phyloP scores from a whole-genome alignment of 2,113 vertebrate species.

The Orthonyx spaldingii region DNA sequence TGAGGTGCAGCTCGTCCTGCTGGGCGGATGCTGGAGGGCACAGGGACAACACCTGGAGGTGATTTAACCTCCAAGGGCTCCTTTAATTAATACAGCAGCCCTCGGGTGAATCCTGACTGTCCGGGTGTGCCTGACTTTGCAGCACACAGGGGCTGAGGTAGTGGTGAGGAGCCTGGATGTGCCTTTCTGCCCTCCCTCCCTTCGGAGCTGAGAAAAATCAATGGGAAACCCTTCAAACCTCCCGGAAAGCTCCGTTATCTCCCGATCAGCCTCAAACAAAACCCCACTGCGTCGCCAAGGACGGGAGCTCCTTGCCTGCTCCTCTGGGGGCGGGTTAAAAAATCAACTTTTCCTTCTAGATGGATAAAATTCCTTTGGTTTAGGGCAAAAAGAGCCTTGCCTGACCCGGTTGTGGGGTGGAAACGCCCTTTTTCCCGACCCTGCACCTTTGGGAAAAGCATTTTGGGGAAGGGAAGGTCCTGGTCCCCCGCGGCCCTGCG shows the following conservation, averaged over 20 bases:
- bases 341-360: rapidly evolving
- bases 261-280: neutral
- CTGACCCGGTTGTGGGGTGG: neutral
- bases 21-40: neutral
- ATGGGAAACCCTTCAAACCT: neutral
- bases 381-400: neutral
- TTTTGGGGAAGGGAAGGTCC: neutral
- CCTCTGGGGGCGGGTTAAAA: neutral
- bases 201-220: conserved; percentile 8
- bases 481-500: rapidly evolving
- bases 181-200: neutral
- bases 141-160: rapidly evolving
- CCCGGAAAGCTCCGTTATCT: neutral
- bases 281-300: neutral
- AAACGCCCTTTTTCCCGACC: neutral
- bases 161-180: rapidly evolving
- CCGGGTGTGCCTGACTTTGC: neutral
- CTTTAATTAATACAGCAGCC: neutral
- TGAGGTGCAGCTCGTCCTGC: neutral
- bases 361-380: neutral
- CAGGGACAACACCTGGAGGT: neutral
- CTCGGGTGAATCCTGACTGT: neutral
- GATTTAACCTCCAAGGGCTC: neutral
- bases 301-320: neutral
- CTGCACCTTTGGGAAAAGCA: neutral